Percentiles rank a stretch among this genome's conserved stretches.
These are phyloP conservation scores for Phoeniculus purpureus DNA, from an alignment of 2,797 vertebrate species.

Conservation along the genomic window DNA sequence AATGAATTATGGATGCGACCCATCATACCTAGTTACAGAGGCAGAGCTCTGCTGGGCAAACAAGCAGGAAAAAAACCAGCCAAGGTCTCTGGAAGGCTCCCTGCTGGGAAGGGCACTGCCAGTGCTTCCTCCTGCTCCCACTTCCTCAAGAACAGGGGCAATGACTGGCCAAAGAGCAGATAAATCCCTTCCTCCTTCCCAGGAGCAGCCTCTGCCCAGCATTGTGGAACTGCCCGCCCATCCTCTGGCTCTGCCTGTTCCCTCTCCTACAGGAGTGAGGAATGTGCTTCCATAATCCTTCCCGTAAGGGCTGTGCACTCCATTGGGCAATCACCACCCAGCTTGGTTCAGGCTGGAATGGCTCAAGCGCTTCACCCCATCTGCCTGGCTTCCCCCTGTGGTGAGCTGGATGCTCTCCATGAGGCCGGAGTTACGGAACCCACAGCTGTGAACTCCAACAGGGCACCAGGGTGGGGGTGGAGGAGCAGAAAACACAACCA, in stretches of 20 bases:
- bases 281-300: slow-evolving; percentile 45
- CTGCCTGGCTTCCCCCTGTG: background rate
- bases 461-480: background rate
- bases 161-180: background rate
- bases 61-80: background rate
- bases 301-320: background rate
- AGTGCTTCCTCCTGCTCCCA: background rate
- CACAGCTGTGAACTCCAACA: background rate
- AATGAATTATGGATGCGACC: background rate
- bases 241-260: background rate
- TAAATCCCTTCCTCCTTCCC: background rate
- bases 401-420: accelerated
- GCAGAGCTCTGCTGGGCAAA: background rate
- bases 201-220: background rate
- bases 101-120: background rate
- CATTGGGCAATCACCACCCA: slow-evolving; percentile 8
- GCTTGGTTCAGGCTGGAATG: background rate
- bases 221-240: accelerated
- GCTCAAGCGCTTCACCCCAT: accelerated
- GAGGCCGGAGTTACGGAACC: background rate
- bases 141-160: background rate
- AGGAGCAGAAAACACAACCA: background rate
- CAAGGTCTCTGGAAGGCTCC: background rate
- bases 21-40: background rate
- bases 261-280: slow-evolving; percentile 18